Evolutionary conservation across 2,888 invertebrate genomes (phyloP).

Genomic region (Chrysodeixis includens): DNA sequence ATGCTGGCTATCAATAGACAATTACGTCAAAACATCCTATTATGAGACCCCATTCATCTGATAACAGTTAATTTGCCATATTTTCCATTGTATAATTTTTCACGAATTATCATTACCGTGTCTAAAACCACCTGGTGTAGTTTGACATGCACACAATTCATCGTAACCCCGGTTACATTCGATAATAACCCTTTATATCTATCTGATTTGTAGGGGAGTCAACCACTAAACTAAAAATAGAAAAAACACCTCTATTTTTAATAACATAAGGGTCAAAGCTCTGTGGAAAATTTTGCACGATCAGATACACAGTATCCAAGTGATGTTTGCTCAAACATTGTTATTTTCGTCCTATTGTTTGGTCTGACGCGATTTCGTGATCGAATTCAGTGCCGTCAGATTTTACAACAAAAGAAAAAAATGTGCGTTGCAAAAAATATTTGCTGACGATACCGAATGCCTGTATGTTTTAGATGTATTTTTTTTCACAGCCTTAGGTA

Average conservation of each 20-base stretch:
- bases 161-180: conserved; percentile 55
- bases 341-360: conserved; percentile 71
- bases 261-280: conserved; percentile 19
- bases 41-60: conserved; percentile 30
- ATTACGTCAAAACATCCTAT: conserved; percentile 38
- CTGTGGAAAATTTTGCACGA: conserved; percentile 28
- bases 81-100: conserved; percentile 47
- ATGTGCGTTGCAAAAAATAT: conserved; percentile 60
- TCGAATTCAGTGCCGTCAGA: conserved; percentile 74
- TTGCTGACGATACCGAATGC: conserved; percentile 56
- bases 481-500: conserved; percentile 49
- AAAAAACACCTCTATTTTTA: conserved; percentile 38
- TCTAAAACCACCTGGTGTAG: conserved; percentile 62
- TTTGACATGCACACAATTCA: conserved; percentile 56
- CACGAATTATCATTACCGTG: conserved; percentile 59
- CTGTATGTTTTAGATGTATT: conserved; percentile 40
- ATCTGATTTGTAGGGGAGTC: conserved; percentile 65
- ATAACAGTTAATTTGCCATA: conserved; percentile 47
- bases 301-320: conserved; percentile 48
- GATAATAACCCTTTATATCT: conserved; percentile 73
- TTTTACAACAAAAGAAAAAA: conserved; percentile 73
- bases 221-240: conserved; percentile 1
- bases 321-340: conserved; percentile 72
- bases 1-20: conserved; percentile 17
- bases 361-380: conserved; percentile 70